phyloP scores from a whole-genome alignment of 2,888 invertebrate genomes.

The Teinopalpus imperialis region DNA sequence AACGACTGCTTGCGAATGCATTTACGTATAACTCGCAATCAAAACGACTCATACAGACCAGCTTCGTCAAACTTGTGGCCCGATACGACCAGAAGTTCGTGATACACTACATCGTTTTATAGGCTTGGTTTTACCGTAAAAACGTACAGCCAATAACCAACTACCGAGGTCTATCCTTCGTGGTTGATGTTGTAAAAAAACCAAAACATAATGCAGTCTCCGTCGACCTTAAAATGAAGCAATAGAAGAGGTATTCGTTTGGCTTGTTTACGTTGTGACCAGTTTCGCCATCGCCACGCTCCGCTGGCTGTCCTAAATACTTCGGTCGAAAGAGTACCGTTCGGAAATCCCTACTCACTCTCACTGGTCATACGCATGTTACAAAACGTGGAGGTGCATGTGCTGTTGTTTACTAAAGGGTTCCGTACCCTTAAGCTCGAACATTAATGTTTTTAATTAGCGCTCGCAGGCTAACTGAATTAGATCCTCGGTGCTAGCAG shows the following conservation, averaged over 20 bases:
- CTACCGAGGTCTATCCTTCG: too few species aligned
- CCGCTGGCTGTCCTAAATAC: constrained; percentile 63
- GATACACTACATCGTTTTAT: too few species aligned
- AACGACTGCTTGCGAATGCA: constrained; percentile 31
- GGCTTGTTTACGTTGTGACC: constrained; percentile 36
- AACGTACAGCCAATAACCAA: too few species aligned
- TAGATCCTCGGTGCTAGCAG: too few species aligned
- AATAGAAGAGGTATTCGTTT: constrained; percentile 42
- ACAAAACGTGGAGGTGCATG: constrained; percentile 30
- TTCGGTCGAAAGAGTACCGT: constrained; percentile 50
- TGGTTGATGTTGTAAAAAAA: too few species aligned
- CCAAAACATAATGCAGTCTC: constrained; percentile 37
- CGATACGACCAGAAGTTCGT: too few species aligned
- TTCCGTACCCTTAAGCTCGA: too few species aligned
- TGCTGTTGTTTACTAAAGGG: background rate
- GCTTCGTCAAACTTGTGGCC: constrained; percentile 42
- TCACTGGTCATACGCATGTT: constrained; percentile 28
- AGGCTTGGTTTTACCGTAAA: too few species aligned
- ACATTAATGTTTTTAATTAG: too few species aligned
- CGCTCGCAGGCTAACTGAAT: too few species aligned
- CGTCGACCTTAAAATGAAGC: constrained; percentile 32
- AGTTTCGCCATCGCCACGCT: constrained; percentile 53
- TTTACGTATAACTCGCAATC: constrained; percentile 47
- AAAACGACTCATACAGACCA: constrained; percentile 44
- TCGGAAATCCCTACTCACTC: constrained; percentile 45